A percentile compares a stretch with the other conserved stretches of the same genome.
Evolutionary conservation across 2,888 invertebrate genomes (phyloP).

Genomic region (Tanypteryx hageni): DNA sequence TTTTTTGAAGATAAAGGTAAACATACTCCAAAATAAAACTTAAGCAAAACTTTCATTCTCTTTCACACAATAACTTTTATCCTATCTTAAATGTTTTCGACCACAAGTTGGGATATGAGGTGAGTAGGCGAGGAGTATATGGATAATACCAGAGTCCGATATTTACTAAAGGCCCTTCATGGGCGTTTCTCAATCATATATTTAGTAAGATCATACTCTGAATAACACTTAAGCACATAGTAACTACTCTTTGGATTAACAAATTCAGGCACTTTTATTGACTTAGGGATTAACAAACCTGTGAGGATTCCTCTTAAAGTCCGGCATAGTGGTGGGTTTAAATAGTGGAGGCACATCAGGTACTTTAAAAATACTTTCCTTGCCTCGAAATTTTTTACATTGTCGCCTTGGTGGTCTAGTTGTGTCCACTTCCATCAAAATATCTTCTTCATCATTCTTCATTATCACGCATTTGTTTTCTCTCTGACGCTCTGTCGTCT

Average conservation of each 20-base stretch:
- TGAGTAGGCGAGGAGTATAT: too few relatives aligned
- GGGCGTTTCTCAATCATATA: neutral
- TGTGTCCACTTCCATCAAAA: slow-evolving; percentile 36
- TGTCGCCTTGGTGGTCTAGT: slow-evolving; percentile 70
- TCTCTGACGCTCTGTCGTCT: slow-evolving; percentile 73
- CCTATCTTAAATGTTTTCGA: too few relatives aligned
- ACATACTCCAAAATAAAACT: too few relatives aligned
- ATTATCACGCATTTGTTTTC: neutral
- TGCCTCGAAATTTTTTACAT: slow-evolving; percentile 80
- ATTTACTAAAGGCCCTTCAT: too few relatives aligned
- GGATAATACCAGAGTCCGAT: too few relatives aligned
- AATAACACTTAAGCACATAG: neutral
- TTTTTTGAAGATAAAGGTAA: too few relatives aligned
- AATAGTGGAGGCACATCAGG: slow-evolving; percentile 82
- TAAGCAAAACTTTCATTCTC: too few relatives aligned
- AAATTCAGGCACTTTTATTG: too few relatives aligned
- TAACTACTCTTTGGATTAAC: neutral
- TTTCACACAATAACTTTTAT: too few relatives aligned
- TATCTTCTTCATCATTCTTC: slow-evolving; percentile 23
- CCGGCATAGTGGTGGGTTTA: slow-evolving; percentile 75
- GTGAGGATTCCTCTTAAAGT: slow-evolving; percentile 84
- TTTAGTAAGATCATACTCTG: neutral
- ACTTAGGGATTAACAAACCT: slow-evolving; percentile 73
- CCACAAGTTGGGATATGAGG: too few relatives aligned
- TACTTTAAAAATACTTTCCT: slow-evolving; percentile 88